Percentiles rank a stretch among this genome's conserved stretches.
These are phyloP conservation scores for Andrena dorsata DNA, from an alignment of 2,888 invertebrate genomes.

Conservation along the genomic window DNA sequence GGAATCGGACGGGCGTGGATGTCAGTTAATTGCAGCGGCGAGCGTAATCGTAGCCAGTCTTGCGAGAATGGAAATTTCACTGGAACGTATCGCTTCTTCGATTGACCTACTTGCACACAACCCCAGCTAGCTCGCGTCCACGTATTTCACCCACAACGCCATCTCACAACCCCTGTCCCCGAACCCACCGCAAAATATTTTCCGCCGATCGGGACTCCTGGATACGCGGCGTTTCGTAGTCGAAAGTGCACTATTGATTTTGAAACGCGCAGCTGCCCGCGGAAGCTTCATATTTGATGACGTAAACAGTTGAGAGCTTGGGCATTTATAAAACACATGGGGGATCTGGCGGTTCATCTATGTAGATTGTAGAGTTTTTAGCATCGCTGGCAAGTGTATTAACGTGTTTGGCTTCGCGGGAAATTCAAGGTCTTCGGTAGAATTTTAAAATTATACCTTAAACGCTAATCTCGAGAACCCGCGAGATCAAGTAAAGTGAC, in stretches of 20 bases:
- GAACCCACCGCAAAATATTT: neutral
- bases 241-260: conserved; percentile 5
- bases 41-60: conserved; percentile 59
- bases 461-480: no score
- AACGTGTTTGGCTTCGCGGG: no score
- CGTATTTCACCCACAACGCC: conserved; percentile 8
- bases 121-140: neutral
- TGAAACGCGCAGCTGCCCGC: neutral
- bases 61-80: conserved; percentile 69
- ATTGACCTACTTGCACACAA: conserved; percentile 66
- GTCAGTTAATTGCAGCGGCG: conserved; percentile 58
- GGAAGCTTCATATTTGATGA: neutral
- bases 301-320: neutral
- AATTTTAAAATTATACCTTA: no score
- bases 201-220: conserved; percentile 4
- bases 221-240: neutral
- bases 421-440: no score
- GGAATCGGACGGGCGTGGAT: conserved; percentile 45
- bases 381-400: no score
- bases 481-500: conserved; percentile 16
- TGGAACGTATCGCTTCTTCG: conserved; percentile 66
- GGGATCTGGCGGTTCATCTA: no score
- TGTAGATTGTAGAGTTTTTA: no score
- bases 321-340: no score
- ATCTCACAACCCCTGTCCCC: neutral